Evolutionary conservation across 2,888 invertebrate species (phyloP), one percentile per base, ranked within the genome.

Genomic region (Gerris lacustris): DNA sequence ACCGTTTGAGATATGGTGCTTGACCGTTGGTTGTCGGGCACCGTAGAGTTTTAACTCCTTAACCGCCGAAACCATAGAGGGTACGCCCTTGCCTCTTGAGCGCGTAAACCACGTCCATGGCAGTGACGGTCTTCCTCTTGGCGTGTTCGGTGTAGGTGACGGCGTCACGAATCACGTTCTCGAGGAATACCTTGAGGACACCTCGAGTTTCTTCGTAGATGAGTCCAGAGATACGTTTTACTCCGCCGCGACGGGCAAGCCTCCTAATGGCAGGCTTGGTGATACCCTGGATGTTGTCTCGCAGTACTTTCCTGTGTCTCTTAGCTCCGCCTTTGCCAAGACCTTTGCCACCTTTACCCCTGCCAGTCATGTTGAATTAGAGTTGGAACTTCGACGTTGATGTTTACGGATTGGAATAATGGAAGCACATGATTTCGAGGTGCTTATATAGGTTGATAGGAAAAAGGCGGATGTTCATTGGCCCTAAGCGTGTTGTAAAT

Each of bases 101-200:
- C 15, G 91, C 91, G 78, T 92, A 93, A 66, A 92, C 92, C 1
- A 92, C 93, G 82, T 93, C 93, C 76, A 75, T 75, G n/a, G 75
- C 73, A 45, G 74, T 73, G 9, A 74, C 74, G 5, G 74, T 75
- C 73, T 75, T 75, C 69, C 74, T 73, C 31, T 75, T 93, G 55
- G 92, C 92, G 78, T 93, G 91, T 78, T 92, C 91, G 0, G 91
- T 92, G 80, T 91, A 92, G 6, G 90, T 91, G 69, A 91, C 91
- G 15, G 91, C 90, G 78, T 91, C 31, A 31, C 31, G 31, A 4
- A 31, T 31, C 2, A 31, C 91, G 79, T 90, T 91, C 79, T 91
- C 91, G 72, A 93, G 83, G 79, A 93, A 94, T 0, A 90, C 87
- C 77, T 91, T 91, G 44, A 91, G 79, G 0, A 90, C 90, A 63